Base-by-base conservation (phyloP, 2,113 vertebrate species). In the Anhinga rufa region DNA sequence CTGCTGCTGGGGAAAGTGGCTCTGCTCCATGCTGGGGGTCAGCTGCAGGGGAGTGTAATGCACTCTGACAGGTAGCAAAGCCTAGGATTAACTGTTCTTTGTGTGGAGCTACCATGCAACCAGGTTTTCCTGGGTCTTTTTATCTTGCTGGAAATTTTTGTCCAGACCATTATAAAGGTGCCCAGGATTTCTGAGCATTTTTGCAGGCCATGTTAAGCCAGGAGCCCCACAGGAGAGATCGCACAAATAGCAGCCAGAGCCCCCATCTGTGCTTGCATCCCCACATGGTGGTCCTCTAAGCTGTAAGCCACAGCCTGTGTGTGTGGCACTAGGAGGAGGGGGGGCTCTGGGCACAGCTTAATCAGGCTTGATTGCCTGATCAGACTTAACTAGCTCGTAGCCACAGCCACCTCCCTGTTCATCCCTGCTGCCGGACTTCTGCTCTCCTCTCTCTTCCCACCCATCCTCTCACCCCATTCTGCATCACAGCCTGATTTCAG, bases 11-110 rank as follows among this genome's bases (percentile, higher is more conserved):
- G 87, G 69, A 48, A 49, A 12, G 86, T 31, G 2, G 57, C 40
- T 57, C 64, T 86, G 71, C 81, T 78, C 38, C 77, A 22, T 2
- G 10, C 58, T 74, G 82, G 75, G 88, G 85, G 66, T 88, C 90
- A 93, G 62, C 71, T 85, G 74, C 58, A 85, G 82, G 62, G 93
- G 70, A 76, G 60, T 4, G 70, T 80, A 80, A 93, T 90, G 78
- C 49, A 21, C 89, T 72, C 77, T 74, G 62, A 86, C 95, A 94
- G 82, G 93, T 93, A 96, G 87, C 87, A 96, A 93, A 92, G 71
- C 82, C 46, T 82, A 70, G 75, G 94, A 95, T 94, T 96, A 96
- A 77, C 49, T 74, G 74, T 72, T 93, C 82, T 90, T 91, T 93
- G 54, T 85, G 87, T 77, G 55, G 42, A 86, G 51, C 83, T 84